Conservation (phyloP, 2,113 vertebrate species). For the Columbina picui region DNA sequence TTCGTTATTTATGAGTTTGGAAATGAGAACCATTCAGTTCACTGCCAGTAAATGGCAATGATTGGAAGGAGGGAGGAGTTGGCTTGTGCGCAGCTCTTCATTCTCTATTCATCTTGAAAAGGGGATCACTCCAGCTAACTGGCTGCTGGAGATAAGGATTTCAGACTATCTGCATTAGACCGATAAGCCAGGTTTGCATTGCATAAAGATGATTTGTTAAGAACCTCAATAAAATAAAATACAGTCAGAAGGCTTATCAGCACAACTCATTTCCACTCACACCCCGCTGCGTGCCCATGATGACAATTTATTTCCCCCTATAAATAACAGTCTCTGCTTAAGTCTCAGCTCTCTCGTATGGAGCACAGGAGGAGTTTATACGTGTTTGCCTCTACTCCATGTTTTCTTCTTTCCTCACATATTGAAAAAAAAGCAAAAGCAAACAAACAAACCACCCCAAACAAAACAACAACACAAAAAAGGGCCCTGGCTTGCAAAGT, state of each 20-base stretch:
- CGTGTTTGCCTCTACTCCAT: not conserved
- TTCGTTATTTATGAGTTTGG: conserved; percentile 50
- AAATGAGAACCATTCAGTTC: conserved; percentile 25
- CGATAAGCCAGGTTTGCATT: conserved; percentile 86
- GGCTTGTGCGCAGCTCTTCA: conserved; percentile 62
- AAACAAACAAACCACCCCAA: too few relatives aligned
- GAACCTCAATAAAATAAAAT: conserved; percentile 75
- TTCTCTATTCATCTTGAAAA: conserved; percentile 70
- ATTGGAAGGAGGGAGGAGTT: not conserved
- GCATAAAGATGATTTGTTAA: conserved; percentile 77
- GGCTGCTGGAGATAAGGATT: conserved; percentile 87
- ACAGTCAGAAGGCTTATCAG: conserved; percentile 76
- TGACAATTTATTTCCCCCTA: not conserved
- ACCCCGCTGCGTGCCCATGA: not conserved
- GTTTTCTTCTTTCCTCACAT: not conserved
- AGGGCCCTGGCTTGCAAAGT: not conserved
- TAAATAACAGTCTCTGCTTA: conserved; percentile 64
- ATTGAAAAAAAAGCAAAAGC: not conserved
- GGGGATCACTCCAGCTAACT: conserved; percentile 86
- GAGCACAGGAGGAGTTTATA: not conserved
- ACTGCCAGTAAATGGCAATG: conserved; percentile 60
- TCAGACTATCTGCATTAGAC: conserved; percentile 86
- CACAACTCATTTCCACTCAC: conserved; percentile 59
- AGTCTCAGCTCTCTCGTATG: not conserved
- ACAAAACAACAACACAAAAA: too few relatives aligned